Evolutionary conservation across 1,140 invertebrate genomes (phyloP), one percentile per base, ranked within the genome.

Genomic region (Penaeus indicus): DNA sequence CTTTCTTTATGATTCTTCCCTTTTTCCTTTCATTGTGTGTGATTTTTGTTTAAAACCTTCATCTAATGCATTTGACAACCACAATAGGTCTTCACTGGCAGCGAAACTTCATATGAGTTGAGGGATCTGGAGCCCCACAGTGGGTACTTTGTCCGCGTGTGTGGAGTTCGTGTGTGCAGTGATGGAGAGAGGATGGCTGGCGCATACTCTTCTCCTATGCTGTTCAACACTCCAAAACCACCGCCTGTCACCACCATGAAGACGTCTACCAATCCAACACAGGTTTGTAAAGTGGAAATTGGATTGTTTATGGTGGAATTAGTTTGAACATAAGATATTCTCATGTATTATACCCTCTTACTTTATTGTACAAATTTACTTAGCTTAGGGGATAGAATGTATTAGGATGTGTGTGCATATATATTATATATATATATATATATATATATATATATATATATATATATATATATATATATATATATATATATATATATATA

Each of bases 81-180:
- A n/a, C 32, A 91, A 32, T 93, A 97, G 95, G 94, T 96, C 63
- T 97, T 97, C 92, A 93, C 94, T 90, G 96, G 96, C 69, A 91
- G 93, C 87, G 96, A 95, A 86, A 95, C 94, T 27, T 94, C 94
- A 92, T 95, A 94, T 92, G 93, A 92, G 82, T 92, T 97, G 91
- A 94, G 95, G 89, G 95, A 95, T 91, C 93, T 97, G 90, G 94
- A 95, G 90, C 93, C 95, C 25, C 95, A 95, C 88, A 94, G 94
- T 54, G 95, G 96, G 90, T 97, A 97, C 92, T 92, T 93, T 90
- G 94, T 96, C 80, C 94, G 96, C 42, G 96, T 97, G 25, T 96
- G 95, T 93, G 95, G 95, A 3, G 94, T 97, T 81, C 94, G 96
- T 62, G 93, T 95, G 84, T 94, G 94, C 87, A 90, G 92, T 3